These are phyloP conservation scores for Lepisosteus oculatus DNA, from an alignment of 2,113 vertebrate genomes.

Conservation along the genomic window DNA sequence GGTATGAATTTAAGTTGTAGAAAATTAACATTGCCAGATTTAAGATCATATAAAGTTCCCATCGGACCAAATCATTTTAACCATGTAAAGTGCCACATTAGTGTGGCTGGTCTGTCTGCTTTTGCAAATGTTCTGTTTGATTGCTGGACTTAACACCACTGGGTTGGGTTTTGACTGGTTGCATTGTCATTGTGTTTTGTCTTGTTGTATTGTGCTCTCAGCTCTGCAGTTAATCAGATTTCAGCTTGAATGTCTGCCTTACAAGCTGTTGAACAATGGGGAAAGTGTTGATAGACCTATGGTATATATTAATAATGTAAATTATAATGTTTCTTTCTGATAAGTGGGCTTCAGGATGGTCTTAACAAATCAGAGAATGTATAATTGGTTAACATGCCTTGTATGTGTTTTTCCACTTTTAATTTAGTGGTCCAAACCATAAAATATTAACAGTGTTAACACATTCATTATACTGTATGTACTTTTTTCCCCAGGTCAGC, in stretches of 20 bases:
- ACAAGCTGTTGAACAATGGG: not conserved
- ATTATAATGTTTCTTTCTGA: conserved; percentile 2
- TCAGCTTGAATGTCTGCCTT: conserved; percentile 14
- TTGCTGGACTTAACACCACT: no score
- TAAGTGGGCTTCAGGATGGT: not conserved
- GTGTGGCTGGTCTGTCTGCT: not conserved
- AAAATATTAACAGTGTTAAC: not conserved
- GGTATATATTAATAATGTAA: not conserved
- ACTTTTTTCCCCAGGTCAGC: not conserved
- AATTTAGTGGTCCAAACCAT: conserved; percentile 9
- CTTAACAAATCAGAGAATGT: conserved; percentile 11
- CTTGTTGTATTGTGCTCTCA: not conserved
- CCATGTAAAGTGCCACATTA: not conserved
- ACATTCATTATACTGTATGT: not conserved
- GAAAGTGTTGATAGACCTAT: conserved; percentile 2
- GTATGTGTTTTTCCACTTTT: conserved; percentile 11
- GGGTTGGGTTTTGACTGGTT: no score
- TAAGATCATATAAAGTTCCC: not conserved
- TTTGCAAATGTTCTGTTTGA: no score
- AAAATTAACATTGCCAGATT: no score
- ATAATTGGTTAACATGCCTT: not conserved
- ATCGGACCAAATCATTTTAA: not conserved
- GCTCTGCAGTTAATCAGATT: not conserved
- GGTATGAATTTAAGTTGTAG: no score
- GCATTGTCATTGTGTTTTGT: no score